A percentile compares a stretch with the other conserved stretches of the same genome.
phyloP scores from a whole-genome alignment of 2,113 vertebrate species.

The Micromys minutus region DNA sequence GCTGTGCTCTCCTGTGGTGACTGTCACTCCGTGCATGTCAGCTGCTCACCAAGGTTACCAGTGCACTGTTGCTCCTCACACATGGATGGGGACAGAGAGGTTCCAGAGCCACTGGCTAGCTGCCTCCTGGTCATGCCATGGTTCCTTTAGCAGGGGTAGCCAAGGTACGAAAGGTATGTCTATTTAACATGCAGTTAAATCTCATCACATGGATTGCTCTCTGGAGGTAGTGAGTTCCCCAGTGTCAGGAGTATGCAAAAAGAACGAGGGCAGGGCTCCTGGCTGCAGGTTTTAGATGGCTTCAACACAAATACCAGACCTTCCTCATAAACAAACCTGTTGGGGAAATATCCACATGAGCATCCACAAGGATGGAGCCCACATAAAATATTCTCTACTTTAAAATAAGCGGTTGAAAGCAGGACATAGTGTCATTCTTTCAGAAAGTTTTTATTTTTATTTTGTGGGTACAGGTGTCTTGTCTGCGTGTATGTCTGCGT shows the following conservation, averaged over 20 bases:
- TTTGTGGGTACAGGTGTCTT: neutral
- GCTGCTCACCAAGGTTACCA: neutral
- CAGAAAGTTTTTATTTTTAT: neutral
- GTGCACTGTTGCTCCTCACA: neutral
- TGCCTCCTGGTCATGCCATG: neutral
- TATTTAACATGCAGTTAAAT: neutral
- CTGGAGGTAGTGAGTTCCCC: neutral
- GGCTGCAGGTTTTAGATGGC: neutral
- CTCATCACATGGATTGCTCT: neutral
- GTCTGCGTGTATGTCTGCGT: neutral
- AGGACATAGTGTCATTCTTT: no score
- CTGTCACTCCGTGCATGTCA: neutral
- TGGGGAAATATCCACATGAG: neutral
- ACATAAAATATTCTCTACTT: neutral
- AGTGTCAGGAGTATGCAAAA: neutral
- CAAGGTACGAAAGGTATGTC: neutral
- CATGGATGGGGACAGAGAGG: neutral
- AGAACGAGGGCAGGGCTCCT: neutral
- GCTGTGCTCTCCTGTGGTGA: neutral
- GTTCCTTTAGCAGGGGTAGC: neutral
- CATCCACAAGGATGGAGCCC: neutral
- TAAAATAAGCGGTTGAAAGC: constrained; percentile 14
- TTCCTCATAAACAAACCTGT: neutral
- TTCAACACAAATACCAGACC: neutral
- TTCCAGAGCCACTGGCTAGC: neutral